These are phyloP conservation scores for Pteropus rufus DNA, from an alignment of 2,797 vertebrate species.

Conservation along the genomic window DNA sequence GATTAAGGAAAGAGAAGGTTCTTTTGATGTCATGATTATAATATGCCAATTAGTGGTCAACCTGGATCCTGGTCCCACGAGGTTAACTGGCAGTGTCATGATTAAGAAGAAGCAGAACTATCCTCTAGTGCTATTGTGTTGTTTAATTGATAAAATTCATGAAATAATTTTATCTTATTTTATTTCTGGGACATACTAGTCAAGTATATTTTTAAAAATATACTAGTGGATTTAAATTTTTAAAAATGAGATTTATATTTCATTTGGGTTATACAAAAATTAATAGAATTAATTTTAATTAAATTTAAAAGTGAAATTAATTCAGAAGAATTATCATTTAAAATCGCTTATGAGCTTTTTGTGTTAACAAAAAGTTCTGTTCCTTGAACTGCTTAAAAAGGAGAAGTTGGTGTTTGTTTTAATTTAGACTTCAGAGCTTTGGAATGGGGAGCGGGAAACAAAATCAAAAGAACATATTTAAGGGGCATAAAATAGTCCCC, in stretches of 20 bases:
- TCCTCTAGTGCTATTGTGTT: background rate
- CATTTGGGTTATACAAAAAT: background rate
- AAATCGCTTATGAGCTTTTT: background rate
- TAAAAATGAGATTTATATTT: background rate
- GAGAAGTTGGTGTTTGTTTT: background rate
- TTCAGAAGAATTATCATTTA: background rate
- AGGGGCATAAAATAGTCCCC: background rate
- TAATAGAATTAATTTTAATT: constrained; percentile 22
- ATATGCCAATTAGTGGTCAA: background rate
- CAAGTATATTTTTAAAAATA: background rate
- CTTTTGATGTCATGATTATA: background rate
- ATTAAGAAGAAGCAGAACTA: background rate
- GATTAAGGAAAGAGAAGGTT: background rate
- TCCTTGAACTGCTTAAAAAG: background rate
- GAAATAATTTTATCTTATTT: background rate
- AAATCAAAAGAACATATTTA: background rate
- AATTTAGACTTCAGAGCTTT: background rate
- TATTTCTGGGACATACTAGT: background rate
- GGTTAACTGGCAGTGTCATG: background rate
- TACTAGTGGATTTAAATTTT: background rate
- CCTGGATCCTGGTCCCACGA: background rate
- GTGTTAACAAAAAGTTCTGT: background rate
- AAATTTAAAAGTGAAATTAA: constrained; percentile 10
- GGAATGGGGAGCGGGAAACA: background rate
- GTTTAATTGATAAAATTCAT: background rate